A percentile compares a stretch with the other conserved stretches of the same genome.
These are phyloP conservation scores for Acanthurus tractus DNA, from an alignment of 2,797 vertebrate genomes.

Conservation along the genomic window DNA sequence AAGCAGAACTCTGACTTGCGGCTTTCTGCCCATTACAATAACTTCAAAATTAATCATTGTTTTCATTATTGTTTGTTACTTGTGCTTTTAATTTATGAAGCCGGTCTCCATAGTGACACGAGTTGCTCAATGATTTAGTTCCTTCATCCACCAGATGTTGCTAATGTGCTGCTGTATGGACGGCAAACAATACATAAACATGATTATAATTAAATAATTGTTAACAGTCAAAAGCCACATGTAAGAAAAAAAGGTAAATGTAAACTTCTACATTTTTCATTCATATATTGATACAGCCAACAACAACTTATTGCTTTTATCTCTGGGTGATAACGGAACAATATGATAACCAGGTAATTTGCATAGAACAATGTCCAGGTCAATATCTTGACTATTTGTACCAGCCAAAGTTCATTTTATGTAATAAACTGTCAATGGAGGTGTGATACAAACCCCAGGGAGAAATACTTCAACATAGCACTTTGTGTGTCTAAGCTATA, in stretches of 20 bases:
- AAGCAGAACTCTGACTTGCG: too few species aligned
- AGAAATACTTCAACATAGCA: constrained; percentile 33
- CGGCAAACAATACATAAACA: neutral
- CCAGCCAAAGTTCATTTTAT: constrained; percentile 80
- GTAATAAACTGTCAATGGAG: constrained; percentile 66
- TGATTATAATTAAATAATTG: too few species aligned
- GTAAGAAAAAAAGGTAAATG: neutral
- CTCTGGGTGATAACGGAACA: constrained; percentile 27
- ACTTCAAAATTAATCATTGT: too few species aligned
- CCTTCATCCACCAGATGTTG: constrained; percentile 44
- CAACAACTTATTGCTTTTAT: neutral
- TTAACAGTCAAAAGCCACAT: too few species aligned
- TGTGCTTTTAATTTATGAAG: too few species aligned
- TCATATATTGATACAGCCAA: neutral
- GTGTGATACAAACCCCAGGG: constrained; percentile 47
- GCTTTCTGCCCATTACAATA: too few species aligned
- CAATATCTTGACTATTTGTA: constrained; percentile 56
- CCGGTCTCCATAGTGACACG: neutral
- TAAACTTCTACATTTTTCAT: neutral
- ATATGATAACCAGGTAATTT: constrained; percentile 22
- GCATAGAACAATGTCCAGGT: constrained; percentile 59
- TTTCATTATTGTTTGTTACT: too few species aligned
- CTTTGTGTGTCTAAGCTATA: constrained; percentile 18
- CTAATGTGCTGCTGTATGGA: constrained; percentile 21
- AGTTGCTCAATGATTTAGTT: neutral